phyloP scores from a whole-genome alignment of 2,113 vertebrate species.

The Anhinga anhinga region DNA sequence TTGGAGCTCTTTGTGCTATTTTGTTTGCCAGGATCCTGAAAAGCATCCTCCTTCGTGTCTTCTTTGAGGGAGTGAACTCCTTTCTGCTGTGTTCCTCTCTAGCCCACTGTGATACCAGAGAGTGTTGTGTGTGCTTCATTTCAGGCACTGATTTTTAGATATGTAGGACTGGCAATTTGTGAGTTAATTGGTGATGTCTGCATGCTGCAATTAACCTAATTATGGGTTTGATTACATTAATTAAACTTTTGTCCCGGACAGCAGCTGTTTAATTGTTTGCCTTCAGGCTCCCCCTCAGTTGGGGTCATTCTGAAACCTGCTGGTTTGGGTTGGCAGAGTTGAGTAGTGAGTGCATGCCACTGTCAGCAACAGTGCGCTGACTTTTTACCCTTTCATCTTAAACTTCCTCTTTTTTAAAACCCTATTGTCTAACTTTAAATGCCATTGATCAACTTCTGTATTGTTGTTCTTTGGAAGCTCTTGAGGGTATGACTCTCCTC shows the following conservation, averaged over 20 bases:
- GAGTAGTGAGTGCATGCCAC: not conserved
- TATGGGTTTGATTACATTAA: constrained; percentile 63
- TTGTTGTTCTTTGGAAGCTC: not conserved
- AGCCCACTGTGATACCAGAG: not conserved
- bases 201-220: constrained; percentile 51
- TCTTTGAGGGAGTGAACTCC: not conserved
- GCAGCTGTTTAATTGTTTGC: constrained; percentile 23
- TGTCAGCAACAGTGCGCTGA: not conserved
- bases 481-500: not conserved
- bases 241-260: constrained; percentile 53
- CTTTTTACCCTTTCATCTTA: not conserved
- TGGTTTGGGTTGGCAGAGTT: not conserved
- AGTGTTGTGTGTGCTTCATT: not conserved
- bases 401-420: not conserved
- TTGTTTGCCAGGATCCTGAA: not conserved
- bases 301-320: constrained; percentile 17
- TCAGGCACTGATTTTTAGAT: constrained; percentile 1
- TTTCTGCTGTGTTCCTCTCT: not conserved
- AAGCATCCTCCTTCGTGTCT: not conserved
- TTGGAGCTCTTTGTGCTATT: not conserved
- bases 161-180: constrained; percentile 17
- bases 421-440: not conserved
- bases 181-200: constrained; percentile 56
- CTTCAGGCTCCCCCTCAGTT: not conserved
- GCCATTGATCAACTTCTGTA: not conserved